Conservation (phyloP, 2,113 vertebrate species). For the Lethenteron camtschaticum region DNA sequence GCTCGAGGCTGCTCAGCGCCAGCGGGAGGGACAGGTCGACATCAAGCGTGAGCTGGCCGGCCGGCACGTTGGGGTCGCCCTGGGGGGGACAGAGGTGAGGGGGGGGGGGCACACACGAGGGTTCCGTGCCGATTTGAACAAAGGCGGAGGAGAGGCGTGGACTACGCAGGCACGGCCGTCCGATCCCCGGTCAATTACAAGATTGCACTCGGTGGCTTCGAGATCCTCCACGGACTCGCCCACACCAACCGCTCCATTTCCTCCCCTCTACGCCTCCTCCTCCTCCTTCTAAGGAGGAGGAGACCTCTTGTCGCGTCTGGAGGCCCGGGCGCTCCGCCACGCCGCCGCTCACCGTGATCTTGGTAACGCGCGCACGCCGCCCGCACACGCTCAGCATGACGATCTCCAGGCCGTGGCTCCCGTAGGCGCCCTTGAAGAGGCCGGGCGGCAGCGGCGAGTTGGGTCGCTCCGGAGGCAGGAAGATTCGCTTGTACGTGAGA, state of each 20-base stretch:
- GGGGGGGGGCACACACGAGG: neutral
- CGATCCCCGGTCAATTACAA: no score
- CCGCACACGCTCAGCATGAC: constrained; percentile 91
- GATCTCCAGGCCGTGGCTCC: constrained; percentile 84
- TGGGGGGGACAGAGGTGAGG: constrained; percentile 13
- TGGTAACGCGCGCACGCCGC: constrained; percentile 49
- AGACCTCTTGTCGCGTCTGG: no score
- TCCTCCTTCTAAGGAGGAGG: no score
- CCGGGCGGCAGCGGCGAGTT: constrained; percentile 58
- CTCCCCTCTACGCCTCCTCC: no score
- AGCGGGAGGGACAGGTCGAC: constrained; percentile 50
- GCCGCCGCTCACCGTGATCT: constrained; percentile 53
- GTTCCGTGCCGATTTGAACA: neutral
- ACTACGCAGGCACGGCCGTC: neutral
- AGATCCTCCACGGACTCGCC: no score
- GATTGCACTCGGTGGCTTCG: neutral
- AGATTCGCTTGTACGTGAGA: constrained; percentile 86
- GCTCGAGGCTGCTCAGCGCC: constrained; percentile 49
- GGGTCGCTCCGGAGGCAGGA: constrained; percentile 51
- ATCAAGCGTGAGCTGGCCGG: constrained; percentile 72
- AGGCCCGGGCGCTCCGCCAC: no score
- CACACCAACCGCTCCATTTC: no score
- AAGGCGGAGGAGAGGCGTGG: neutral
- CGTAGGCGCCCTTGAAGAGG: constrained; percentile 91
- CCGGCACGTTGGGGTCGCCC: constrained; percentile 95